A percentile compares a stretch with the other conserved stretches of the same genome.
Conservation (phyloP, 2,113 vertebrate species). For the Neomonachus schauinslandi region DNA sequence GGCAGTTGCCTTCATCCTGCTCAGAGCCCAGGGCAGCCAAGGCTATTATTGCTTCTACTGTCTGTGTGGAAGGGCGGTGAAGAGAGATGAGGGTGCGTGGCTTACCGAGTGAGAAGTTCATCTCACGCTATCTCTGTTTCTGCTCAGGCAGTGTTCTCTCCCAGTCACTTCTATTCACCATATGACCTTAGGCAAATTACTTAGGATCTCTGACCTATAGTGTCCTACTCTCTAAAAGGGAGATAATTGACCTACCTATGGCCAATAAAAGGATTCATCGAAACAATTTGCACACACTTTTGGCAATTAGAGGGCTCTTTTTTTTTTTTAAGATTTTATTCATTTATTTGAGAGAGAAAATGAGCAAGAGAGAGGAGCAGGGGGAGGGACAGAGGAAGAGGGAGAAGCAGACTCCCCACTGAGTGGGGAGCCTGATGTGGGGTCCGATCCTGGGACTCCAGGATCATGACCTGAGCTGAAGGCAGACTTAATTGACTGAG, state of each 20-base stretch:
- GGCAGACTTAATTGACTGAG: not conserved
- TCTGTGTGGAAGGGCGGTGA: too few species aligned
- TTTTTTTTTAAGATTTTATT: not conserved
- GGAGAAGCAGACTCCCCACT: too few species aligned
- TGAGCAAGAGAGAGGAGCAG: too few species aligned
- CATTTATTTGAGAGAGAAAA: too few species aligned
- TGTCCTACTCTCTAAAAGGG: not conserved
- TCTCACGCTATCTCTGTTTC: not conserved
- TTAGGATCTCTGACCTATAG: conserved; percentile 4
- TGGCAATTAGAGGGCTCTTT: not conserved
- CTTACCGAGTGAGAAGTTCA: not conserved
- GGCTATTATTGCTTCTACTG: not conserved
- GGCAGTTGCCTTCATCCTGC: not conserved
- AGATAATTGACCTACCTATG: not conserved
- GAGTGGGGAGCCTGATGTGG: too few species aligned
- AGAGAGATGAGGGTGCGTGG: too few species aligned
- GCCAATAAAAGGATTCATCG: not conserved
- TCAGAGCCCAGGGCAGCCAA: not conserved
- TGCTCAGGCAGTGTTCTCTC: not conserved
- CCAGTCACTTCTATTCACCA: not conserved
- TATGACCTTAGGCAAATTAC: not conserved
- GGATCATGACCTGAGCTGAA: not conserved
- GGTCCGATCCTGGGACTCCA: too few species aligned
- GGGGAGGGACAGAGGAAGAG: too few species aligned
- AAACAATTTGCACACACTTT: conserved; percentile 28